Evolutionary conservation across 2,797 vertebrate species (phyloP).

Genomic region (Nasua narica): DNA sequence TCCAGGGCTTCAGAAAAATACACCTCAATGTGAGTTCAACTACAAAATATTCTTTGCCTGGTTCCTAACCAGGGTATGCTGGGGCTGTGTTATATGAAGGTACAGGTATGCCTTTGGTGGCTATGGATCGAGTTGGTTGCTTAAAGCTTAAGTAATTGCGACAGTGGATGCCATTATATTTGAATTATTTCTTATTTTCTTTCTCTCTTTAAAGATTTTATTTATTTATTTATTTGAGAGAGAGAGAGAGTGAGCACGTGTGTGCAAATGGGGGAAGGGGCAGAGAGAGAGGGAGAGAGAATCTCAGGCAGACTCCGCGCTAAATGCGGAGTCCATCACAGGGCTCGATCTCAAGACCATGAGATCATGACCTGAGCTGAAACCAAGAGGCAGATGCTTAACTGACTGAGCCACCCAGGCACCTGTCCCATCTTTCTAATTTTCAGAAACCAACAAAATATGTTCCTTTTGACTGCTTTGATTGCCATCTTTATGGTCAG

Average conservation of each 20-base stretch:
- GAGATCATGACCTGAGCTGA: neutral
- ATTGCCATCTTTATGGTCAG: neutral
- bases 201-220: neutral
- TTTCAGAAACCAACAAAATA: neutral
- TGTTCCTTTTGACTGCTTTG: neutral
- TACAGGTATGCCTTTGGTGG: neutral
- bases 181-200: neutral
- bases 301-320: neutral
- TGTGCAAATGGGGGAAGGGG: neutral
- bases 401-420: neutral
- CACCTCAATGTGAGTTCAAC: neutral
- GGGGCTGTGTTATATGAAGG: neutral
- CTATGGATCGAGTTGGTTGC: neutral
- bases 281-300: neutral
- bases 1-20: neutral
- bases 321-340: rapidly evolving
- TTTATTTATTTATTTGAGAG: neutral
- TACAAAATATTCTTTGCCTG: neutral
- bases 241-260: no score
- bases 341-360: neutral
- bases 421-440: neutral
- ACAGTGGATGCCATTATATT: neutral
- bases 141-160: neutral
- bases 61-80: neutral
- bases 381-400: neutral